Percentiles rank a stretch among this genome's conserved stretches.
These are phyloP conservation scores for Spodoptera frugiperda DNA, from an alignment of 1,140 invertebrate genomes.

Conservation along the genomic window DNA sequence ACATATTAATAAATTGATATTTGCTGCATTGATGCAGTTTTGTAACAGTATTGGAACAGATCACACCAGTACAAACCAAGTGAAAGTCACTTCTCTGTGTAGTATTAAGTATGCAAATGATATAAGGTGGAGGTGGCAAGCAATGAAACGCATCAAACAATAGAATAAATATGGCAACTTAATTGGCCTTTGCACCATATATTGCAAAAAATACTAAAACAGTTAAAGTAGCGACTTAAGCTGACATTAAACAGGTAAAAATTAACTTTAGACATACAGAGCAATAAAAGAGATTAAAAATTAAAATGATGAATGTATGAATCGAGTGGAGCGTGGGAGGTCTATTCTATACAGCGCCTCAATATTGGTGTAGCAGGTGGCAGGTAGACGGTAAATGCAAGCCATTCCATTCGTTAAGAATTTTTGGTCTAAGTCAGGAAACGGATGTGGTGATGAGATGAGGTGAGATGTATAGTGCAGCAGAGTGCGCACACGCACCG, in stretches of 20 bases:
- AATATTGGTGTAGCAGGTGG: neutral
- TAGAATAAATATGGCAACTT: neutral
- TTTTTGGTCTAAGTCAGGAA: neutral
- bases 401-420: slow-evolving; percentile 8
- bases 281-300: slow-evolving; percentile 12
- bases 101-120: neutral
- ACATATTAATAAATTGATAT: neutral
- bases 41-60: too few relatives aligned
- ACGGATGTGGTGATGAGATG: neutral
- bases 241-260: neutral
- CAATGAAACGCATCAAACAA: neutral
- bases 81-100: too few relatives aligned
- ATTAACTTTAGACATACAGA: neutral
- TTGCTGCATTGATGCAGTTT: too few relatives aligned
- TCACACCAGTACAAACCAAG: neutral
- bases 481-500: slow-evolving; percentile 72
- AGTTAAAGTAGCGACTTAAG: neutral
- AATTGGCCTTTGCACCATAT: neutral
- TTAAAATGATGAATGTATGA: slow-evolving; percentile 9
- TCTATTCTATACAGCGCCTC: slow-evolving; percentile 1
- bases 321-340: slow-evolving; percentile 7
- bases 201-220: neutral
- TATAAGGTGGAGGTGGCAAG: neutral
- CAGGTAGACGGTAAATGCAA: slow-evolving; percentile 11
- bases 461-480: slow-evolving; percentile 5